Base-by-base conservation (phyloP, 2,888 invertebrate species). In the Mechanitis messenoides region DNA sequence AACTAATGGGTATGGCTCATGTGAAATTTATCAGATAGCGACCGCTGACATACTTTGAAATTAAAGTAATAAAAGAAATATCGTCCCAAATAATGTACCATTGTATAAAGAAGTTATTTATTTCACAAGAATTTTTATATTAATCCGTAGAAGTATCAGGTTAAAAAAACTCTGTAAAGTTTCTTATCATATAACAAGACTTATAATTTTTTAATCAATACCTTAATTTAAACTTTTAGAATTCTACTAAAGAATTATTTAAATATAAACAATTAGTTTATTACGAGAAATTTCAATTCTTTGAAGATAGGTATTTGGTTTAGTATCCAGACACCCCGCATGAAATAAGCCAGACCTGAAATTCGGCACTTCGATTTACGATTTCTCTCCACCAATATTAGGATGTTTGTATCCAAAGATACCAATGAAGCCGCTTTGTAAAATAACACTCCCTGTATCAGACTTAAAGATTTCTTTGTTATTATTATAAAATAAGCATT, bases 341-440 rank as follows among this genome's bases (percentile, higher is more conserved):
- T 33, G 45, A 59, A 55, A 45, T 20, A 54, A 55, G 55, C 55
- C 55, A 46, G 46, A 59, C 55, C 55, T 47, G 55, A 59, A 59
- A 60, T 60, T 55, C n/a, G 38, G 12, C 55, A 46, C 33, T 55
- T 60, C 55, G 38, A 55, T 60, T 35, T 47, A 60, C 38, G 55
- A 46, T 47, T 47, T 47, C 47, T 55, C 33, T 55, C 53, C 50
- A 35, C 58, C 12, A n/a, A 33, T 45, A 59, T 54, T 42, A 53
- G 35, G 53, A 58, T 58, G 35, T 58, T 58, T 28, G 42, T n/a
- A 20, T 56, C 33, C 4, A 31, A 35, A 45, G 20, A 59, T 50
- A 50, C 31, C 28, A 50, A 50, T 31, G n/a, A 11, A 50, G 31
- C 31, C 28, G 50, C 31, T 9, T 7, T 50, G 50, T 6, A 50